Base-by-base conservation (phyloP, 2,113 vertebrate genomes). In the Axis porcinus region DNA sequence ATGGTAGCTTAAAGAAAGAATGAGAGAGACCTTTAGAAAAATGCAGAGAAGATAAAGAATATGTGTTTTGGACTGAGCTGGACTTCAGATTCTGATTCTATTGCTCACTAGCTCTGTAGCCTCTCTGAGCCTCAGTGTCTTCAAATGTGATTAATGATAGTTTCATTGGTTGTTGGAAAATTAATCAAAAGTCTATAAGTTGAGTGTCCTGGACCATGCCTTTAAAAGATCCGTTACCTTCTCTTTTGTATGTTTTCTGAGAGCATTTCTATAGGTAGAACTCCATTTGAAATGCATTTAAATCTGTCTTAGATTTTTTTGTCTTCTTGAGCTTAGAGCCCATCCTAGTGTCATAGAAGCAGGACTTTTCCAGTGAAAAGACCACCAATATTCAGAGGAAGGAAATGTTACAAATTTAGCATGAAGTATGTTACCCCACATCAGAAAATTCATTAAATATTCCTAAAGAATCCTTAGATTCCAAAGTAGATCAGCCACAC, bases 211-310 rank as follows among this genome's bases (percentile, higher is more conserved):
- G 52, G 45, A 86, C 43, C 14, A 13, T 62, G 25, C 36, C 28
- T 89, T 85, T 57, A 83, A 91, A 57, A 74, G 30, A 84, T 54
- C 25, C 16, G 43, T 79, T 33, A 27, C 16, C 23, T 84, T 89
- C 54, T 86, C 28, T 89, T 81, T 67, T 30, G 23, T 67, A 13
- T 58, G n/a, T 62, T 93, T 91, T 62, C 33, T 25, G 17, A 95
- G 52, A 91, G 36, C 27, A 3, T 97, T 97, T 97, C 97, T 97
- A 70, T 96, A 96, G 40, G 55, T 90, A 55, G 85, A 96, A 87
- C 85, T 97, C 81, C 78, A 90, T 21, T 86, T 97, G 88, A 94
- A 94, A 97, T 83, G 94, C 97, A 96, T 82, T 91, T 90, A 95
- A 97, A 98, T 96, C 92, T 74, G 9, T 60, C 30, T 96, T 97